phyloP scores from a whole-genome alignment of 2,113 vertebrate genomes.

The Rhipidura dahli region DNA sequence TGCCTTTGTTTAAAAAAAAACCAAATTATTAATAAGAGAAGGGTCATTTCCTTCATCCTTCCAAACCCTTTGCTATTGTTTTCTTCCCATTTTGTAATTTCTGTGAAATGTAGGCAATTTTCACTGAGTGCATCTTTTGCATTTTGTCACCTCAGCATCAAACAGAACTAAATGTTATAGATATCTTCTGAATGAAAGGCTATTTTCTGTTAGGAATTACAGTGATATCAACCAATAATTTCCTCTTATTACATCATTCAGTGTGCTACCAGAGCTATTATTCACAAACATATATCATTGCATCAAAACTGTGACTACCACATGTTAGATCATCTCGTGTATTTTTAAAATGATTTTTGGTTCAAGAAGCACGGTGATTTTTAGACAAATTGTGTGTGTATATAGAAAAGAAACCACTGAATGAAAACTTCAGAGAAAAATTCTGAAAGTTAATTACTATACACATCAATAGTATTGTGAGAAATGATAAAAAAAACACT shows the following conservation, averaged over 20 bases:
- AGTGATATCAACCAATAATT: neutral
- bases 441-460: neutral
- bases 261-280: neutral
- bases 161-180: slow-evolving; percentile 4
- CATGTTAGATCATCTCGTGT: neutral
- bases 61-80: neutral
- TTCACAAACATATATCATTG: neutral
- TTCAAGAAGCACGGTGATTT: neutral
- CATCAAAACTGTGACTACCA: neutral
- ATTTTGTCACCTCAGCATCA: neutral
- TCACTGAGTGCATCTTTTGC: neutral
- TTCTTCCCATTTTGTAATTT: neutral
- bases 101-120: neutral
- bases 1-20: neutral
- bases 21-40: neutral
- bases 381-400: neutral
- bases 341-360: neutral
- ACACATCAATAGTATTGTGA: neutral
- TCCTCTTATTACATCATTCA: neutral
- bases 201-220: neutral
- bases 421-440: neutral
- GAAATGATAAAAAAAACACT: neutral
- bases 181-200: neutral
- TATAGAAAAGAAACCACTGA: neutral
- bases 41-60: neutral